These are phyloP conservation scores for Keiferia lycopersicella DNA, from an alignment of 2,888 invertebrate species.

Conservation along the genomic window DNA sequence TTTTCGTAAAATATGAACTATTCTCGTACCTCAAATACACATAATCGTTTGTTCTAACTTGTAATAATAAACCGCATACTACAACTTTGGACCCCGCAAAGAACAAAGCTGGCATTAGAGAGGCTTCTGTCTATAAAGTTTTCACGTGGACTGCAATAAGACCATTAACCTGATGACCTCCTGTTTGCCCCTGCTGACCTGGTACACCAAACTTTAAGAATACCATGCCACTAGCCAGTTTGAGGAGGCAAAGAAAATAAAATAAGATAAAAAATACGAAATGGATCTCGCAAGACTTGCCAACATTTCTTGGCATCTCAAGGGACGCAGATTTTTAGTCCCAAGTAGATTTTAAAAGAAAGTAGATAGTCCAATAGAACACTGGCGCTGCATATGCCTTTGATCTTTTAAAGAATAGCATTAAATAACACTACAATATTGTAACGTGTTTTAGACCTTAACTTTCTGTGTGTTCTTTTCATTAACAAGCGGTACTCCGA, in stretches of 20 bases:
- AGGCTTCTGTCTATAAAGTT: constrained; percentile 29
- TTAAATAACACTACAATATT: too few relatives aligned
- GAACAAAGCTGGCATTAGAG: constrained; percentile 34
- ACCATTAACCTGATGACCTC: background rate
- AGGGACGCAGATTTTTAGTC: background rate
- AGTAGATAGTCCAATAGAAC: background rate
- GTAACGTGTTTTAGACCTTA: too few relatives aligned
- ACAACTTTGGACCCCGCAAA: constrained; percentile 48
- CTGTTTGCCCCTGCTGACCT: constrained; percentile 5
- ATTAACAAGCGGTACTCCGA: too few relatives aligned
- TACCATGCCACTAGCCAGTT: background rate
- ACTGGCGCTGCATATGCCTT: background rate
- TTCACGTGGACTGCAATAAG: constrained; percentile 14
- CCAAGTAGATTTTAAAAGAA: background rate
- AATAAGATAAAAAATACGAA: constrained; percentile 10
- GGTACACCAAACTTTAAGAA: background rate
- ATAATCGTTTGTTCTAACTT: constrained; percentile 56
- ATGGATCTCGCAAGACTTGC: background rate
- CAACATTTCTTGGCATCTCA: constrained; percentile 17
- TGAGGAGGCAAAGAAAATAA: background rate
- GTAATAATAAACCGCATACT: constrained; percentile 56
- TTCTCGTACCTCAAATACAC: constrained; percentile 42
- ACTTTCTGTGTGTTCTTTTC: too few relatives aligned
- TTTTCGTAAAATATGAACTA: background rate
- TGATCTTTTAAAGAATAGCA: background rate